These are phyloP conservation scores for Scatophagus argus DNA, from an alignment of 2,113 vertebrate species.

Conservation along the genomic window DNA sequence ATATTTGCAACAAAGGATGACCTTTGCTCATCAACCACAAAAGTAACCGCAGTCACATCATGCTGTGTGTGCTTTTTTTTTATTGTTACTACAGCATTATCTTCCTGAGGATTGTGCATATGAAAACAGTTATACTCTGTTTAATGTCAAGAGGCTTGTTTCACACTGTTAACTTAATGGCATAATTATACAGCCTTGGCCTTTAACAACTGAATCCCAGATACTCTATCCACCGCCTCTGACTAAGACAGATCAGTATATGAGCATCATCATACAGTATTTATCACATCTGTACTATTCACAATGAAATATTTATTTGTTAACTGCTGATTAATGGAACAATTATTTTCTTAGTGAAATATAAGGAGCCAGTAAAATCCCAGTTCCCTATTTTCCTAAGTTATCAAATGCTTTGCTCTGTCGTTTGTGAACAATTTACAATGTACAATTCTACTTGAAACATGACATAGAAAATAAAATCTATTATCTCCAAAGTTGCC, in stretches of 20 bases:
- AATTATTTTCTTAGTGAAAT: not conserved
- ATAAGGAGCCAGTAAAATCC: not conserved
- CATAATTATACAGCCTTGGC: not conserved
- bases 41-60: not conserved
- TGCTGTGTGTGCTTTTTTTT: not conserved
- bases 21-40: not conserved
- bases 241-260: no score
- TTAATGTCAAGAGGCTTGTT: conserved; percentile 9
- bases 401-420: not conserved
- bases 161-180: not conserved
- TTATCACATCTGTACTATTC: not conserved
- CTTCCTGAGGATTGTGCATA: not conserved
- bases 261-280: not conserved
- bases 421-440: no score
- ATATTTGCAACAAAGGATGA: no score
- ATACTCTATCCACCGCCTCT: not conserved
- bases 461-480: not conserved
- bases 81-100: not conserved
- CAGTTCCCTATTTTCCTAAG: not conserved
- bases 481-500: not conserved
- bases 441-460: not conserved
- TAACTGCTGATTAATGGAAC: not conserved
- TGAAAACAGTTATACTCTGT: not conserved
- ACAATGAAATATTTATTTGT: not conserved
- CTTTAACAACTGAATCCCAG: not conserved